Percentiles rank a stretch among this genome's conserved stretches.
Evolutionary conservation across 2,113 vertebrate species (phyloP).

Genomic region (Brachyistius frenatus): DNA sequence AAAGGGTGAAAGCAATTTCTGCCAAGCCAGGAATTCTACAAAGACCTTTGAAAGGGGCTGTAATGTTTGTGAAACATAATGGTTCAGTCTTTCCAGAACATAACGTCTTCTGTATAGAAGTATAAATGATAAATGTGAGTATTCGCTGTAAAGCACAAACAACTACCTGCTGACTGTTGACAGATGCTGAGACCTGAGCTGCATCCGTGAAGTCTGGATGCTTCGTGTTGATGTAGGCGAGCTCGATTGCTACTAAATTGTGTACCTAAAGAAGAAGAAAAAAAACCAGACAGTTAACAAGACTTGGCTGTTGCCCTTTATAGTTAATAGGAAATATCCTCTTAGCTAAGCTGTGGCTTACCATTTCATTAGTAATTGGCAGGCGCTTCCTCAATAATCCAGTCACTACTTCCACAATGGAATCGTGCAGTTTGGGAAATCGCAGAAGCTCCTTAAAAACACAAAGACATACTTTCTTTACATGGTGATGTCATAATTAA

Average conservation of each 20-base stretch:
- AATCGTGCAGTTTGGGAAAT: conserved; percentile 88
- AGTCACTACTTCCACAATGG: conserved; percentile 89
- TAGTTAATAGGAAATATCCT: conserved; percentile 37
- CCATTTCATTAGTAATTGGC: conserved; percentile 89
- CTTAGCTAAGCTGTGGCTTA: conserved; percentile 57
- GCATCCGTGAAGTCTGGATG: conserved; percentile 89
- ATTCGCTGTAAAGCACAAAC: conserved; percentile 39
- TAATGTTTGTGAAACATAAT: conserved; percentile 14
- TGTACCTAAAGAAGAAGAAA: conserved; percentile 80
- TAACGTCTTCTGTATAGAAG: conserved; percentile 19
- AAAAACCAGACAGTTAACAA: neutral
- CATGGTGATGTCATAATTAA: neutral
- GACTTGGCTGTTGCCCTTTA: neutral
- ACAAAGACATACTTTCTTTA: conserved; percentile 22
- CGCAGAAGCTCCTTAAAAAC: conserved; percentile 85
- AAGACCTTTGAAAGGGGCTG: conserved; percentile 1
- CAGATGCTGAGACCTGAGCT: conserved; percentile 85
- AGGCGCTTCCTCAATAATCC: conserved; percentile 86
- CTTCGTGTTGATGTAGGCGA: conserved; percentile 89
- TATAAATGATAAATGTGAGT: conserved; percentile 25
- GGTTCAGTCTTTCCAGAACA: conserved; percentile 23
- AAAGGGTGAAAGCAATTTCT: conserved; percentile 44
- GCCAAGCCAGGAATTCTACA: conserved; percentile 7
- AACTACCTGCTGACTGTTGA: conserved; percentile 87
- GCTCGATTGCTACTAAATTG: conserved; percentile 87